Evolutionary conservation across 2,797 vertebrate species (phyloP), one percentile per base, ranked within the genome.

Genomic region (Fistularia tabacaria): DNA sequence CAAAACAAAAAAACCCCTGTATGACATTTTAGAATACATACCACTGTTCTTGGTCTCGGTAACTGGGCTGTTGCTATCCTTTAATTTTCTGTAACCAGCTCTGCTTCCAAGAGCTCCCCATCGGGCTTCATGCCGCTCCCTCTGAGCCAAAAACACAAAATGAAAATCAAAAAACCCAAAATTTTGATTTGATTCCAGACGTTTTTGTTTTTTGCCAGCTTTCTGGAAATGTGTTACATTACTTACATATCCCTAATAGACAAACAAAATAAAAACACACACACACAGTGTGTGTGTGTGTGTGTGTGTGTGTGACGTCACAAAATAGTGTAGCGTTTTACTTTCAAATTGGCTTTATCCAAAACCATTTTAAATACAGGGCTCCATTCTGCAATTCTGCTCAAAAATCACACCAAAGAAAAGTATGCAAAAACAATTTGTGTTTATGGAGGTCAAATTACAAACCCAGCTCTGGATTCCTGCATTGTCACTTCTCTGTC

Each of bases 401-500:
- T 25, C 25, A 25, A 25, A 25, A 3, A 25, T 25, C 2, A 5
- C 25, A 25, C 25, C 25, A 25, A 3, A 25, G 25, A 5, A 25
- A 25, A 25, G 5, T n/a, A n/a, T n/a, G n/a, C 2, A 25, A 25
- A 25, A 2, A 25, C 25, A 25, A 25, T 25, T 25, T 25, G 5
- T 25, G 25, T 25, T 3, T 25, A 25, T 4, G 8, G 7, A 54
- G 45, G 6, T 44, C 59, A 38, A 25, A 14, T 37, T 14, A 49
- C 61, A 51, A 80, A 97, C 96, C 88, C 86, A 88, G 85, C 91
- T 92, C 64, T 90, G 87, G 62, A 80, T 93, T 84, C 90, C 92
- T 66, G 92, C 91, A 74, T 93, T 91, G 74, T 94, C 92, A 49
- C 85, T 88, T 59, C 92, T 93, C 85, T 96, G 94, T 3, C 89